Conservation (phyloP, 2,797 vertebrate species). For the Betta splendens region DNA sequence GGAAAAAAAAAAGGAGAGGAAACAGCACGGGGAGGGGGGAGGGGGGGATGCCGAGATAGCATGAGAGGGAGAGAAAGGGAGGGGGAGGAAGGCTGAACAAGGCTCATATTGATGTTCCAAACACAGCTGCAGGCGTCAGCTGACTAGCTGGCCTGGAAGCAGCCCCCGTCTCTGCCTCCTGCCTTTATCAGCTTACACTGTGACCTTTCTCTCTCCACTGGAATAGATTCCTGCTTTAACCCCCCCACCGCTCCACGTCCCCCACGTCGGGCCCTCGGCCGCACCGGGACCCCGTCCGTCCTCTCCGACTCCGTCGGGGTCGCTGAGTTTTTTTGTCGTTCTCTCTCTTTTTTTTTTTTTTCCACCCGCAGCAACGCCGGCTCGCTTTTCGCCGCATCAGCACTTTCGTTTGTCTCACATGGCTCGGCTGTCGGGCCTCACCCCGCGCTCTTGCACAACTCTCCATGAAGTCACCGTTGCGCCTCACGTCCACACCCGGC, state of each 20-base stretch:
- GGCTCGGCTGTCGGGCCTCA: conserved; percentile 66
- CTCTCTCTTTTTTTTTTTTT: conserved; percentile 21
- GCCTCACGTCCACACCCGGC: conserved; percentile 64
- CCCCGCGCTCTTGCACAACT: conserved; percentile 67
- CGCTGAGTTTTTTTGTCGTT: too few relatives aligned
- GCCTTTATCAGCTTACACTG: conserved; percentile 84
- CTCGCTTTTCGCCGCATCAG: conserved; percentile 71
- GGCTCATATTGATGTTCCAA: conserved; percentile 83
- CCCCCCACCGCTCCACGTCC: conserved; percentile 6
- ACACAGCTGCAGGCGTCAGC: conserved; percentile 85
- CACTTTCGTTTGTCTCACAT: conserved; percentile 72
- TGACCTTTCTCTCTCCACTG: conserved; percentile 85
- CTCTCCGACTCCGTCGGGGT: conserved; percentile 49
- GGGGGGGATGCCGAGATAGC: conserved; percentile 63
- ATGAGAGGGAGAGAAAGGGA: conserved; percentile 40
- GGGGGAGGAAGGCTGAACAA: conserved; percentile 74
- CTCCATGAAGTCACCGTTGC: conserved; percentile 66
- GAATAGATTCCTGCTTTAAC: conserved; percentile 65
- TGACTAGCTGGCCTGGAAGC: conserved; percentile 84
- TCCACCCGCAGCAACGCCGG: conserved; percentile 58
- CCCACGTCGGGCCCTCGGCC: conserved; percentile 49
- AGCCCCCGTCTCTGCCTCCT: conserved; percentile 72
- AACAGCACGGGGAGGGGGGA: conserved; percentile 54
- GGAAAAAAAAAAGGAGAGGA: conserved; percentile 73
- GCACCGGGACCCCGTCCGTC: conserved; percentile 39